Conservation (phyloP, 2,113 vertebrate genomes). For the Mastomys natalensis region DNA sequence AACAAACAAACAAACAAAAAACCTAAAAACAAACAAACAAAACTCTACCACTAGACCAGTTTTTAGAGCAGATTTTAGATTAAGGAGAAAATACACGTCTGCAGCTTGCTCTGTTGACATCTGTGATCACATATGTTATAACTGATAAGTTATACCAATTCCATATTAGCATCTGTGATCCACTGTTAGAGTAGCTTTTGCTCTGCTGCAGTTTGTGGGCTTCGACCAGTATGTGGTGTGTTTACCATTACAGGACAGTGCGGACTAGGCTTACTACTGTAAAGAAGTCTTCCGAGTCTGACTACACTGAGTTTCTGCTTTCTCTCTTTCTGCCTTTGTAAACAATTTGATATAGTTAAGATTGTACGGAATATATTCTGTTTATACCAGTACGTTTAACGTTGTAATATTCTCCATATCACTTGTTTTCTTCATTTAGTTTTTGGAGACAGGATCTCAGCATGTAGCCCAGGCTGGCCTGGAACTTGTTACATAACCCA, state of each 20-base stretch:
- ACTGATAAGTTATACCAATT: background rate
- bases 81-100: background rate
- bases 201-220: constrained; percentile 2
- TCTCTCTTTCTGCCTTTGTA: background rate
- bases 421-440: background rate
- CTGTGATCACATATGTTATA: background rate
- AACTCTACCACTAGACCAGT: no score
- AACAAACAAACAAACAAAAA: background rate
- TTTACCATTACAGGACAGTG: background rate
- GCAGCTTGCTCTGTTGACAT: background rate
- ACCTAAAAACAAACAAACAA: background rate
- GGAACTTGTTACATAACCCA: background rate
- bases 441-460: background rate
- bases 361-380: background rate
- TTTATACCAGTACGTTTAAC: background rate
- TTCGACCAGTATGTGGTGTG: background rate
- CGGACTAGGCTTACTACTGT: background rate
- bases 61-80: constrained; percentile 28
- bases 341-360: background rate
- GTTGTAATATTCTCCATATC: background rate
- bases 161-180: background rate
- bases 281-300: background rate
- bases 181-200: background rate
- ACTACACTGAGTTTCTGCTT: background rate
- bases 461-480: background rate